phyloP scores from a whole-genome alignment of 23 tunicate species.

The Diplosoma virens region DNA sequence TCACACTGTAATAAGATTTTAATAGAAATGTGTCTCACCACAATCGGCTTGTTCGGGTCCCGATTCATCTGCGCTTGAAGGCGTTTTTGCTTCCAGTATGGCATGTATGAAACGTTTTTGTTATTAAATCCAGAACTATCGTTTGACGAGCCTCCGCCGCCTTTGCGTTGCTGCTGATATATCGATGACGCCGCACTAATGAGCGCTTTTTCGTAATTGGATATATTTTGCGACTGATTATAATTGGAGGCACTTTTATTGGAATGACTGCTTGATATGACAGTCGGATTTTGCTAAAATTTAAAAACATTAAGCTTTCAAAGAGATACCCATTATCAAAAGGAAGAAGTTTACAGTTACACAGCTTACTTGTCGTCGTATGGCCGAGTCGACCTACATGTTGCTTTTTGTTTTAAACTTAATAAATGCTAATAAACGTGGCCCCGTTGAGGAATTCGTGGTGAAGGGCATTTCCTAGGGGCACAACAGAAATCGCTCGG shows the following conservation, averaged over 20 bases:
- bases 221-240: conserved; percentile 18
- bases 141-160: conserved; percentile 17
- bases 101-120: conserved; percentile 21
- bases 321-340: too few species aligned
- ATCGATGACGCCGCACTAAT: conserved; percentile 53
- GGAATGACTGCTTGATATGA: conserved; percentile 6
- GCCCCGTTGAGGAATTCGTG: too few species aligned
- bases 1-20: too few species aligned
- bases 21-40: too few species aligned
- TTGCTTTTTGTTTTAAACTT: too few species aligned
- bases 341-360: too few species aligned
- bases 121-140: not conserved
- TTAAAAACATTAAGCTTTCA: not conserved
- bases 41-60: conserved; percentile 69
- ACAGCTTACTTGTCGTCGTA: too few species aligned
- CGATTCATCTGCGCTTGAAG: conserved; percentile 29
- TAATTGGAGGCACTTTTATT: not conserved
- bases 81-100: conserved; percentile 59
- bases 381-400: too few species aligned
- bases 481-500: too few species aligned
- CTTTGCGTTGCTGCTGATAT: conserved; percentile 44
- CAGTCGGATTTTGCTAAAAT: not conserved
- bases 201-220: conserved; percentile 65
- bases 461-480: too few species aligned
- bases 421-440: too few species aligned